A percentile compares a stretch with the other conserved stretches of the same genome.
Conservation (phyloP, 1,140 invertebrate genomes). For the Drosophila athabasca region DNA sequence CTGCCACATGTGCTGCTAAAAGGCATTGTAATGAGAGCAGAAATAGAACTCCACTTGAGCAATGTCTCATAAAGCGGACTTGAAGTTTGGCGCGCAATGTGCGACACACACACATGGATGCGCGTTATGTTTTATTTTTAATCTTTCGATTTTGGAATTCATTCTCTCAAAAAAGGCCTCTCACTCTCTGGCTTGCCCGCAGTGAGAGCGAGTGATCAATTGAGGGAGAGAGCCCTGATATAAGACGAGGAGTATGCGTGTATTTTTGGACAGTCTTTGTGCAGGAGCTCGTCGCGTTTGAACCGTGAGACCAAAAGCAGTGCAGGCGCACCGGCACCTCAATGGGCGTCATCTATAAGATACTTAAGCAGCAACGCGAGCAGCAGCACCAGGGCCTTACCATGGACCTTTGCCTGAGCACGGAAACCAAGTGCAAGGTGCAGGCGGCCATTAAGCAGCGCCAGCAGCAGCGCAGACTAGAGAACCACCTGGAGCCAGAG, state of each 20-base stretch:
- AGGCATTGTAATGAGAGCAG: conserved; percentile 74
- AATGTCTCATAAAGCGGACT: conserved; percentile 62
- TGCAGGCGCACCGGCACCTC: background rate
- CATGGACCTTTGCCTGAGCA: conserved; percentile 65
- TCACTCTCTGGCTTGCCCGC: background rate
- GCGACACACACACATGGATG: conserved; percentile 23
- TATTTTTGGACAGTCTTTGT: conserved; percentile 53
- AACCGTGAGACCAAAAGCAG: background rate
- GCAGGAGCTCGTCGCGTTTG: conserved; percentile 32
- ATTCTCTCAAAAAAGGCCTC: conserved; percentile 47
- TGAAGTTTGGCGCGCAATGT: conserved; percentile 63
- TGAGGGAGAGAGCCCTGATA: conserved; percentile 29
- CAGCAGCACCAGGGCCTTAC: conserved; percentile 18
- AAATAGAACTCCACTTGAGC: conserved; percentile 77
- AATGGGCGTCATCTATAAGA: conserved; percentile 80
- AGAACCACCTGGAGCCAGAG: conserved; percentile 18
- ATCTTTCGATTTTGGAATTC: conserved; percentile 26
- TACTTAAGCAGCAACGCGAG: conserved; percentile 70
- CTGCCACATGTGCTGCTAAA: conserved; percentile 71
- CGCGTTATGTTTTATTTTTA: conserved; percentile 76
- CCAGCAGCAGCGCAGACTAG: conserved; percentile 38
- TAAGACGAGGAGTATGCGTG: conserved; percentile 40
- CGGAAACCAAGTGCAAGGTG: conserved; percentile 61
- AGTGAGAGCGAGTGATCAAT: no score
- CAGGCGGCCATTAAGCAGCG: conserved; percentile 67